Evolutionary conservation across 2,113 vertebrate genomes (phyloP), one percentile per base, ranked within the genome.

Genomic region (Baryphthengus martii): DNA sequence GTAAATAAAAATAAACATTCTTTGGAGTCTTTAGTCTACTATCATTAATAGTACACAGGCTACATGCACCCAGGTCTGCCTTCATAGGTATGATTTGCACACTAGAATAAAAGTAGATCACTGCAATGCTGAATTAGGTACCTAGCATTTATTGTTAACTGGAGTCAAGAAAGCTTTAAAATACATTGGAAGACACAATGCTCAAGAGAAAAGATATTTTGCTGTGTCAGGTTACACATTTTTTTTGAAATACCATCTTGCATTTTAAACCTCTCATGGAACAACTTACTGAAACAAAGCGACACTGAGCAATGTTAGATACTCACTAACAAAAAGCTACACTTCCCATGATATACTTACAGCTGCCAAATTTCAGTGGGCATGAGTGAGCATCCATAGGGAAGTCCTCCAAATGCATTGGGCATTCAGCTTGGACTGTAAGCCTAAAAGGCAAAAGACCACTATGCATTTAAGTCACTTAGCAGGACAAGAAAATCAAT

Each of bases 301-400:
- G 18, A 72, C 65, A 75, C 49, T 55, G 37, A 88, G 67, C 61
- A 50, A 63, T 18, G 21, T 47, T 73, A 85, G 50, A 42, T 73
- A 78, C 35, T 61, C 49, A 63, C 17, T 59, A 90, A 49, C 7
- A 31, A 77, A 74, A 49, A 50, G n/a, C 81, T 79, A 2, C 45
- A 78, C 2, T 44, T 91, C 58, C 93, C 35, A 33, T 79, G 80
- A 91, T 79, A 85, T 98, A 99, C 99, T 99, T 98, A 99, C 99
- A 99, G 98, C 99, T 99, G 98, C 99, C 99, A 97, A 99, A 99
- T 98, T 99, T 99, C 95, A 99, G 98, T 71, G 99, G 99, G 96
- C 99, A 99, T 17, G 99, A 99, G 96, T 99, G 99, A 85, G 99
- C 99, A 98, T 99, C 99, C 99, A 99, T 99, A 82, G 99, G 99